Conservation (phyloP, 2,113 vertebrate species). For the Condylura cristata region DNA sequence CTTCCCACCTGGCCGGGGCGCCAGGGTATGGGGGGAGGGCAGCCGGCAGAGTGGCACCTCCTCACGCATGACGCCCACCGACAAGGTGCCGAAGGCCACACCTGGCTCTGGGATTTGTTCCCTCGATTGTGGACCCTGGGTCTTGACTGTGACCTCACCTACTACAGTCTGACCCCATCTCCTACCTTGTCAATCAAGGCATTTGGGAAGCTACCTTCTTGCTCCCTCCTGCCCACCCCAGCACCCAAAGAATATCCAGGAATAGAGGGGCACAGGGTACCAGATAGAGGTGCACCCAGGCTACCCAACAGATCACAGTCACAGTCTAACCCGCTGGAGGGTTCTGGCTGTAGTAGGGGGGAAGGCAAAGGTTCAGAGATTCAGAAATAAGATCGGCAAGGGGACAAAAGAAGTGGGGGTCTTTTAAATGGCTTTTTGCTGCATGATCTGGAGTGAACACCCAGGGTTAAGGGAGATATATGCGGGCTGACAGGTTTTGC, state of each 20-base stretch:
- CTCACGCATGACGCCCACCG: not conserved
- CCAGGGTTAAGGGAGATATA: not conserved
- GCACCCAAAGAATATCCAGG: not conserved
- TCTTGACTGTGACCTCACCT: not conserved
- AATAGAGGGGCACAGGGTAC: too few species aligned
- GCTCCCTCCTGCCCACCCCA: not conserved
- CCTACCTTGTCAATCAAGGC: not conserved
- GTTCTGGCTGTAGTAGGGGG: not conserved
- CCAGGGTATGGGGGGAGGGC: rapidly evolving
- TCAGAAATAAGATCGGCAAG: not conserved
- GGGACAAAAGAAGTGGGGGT: not conserved
- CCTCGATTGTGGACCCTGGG: rapidly evolving
- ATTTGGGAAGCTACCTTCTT: not conserved
- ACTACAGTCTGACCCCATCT: not conserved
- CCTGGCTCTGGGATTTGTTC: not conserved
- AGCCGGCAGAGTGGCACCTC: not conserved
- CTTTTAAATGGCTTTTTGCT: not conserved
- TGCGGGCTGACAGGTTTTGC: not conserved
- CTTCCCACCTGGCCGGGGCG: not conserved
- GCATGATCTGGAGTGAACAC: rapidly evolving
- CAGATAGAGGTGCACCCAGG: not conserved
- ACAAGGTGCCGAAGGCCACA: not conserved
- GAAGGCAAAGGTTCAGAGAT: not conserved
- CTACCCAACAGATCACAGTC: rapidly evolving
- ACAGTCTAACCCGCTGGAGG: not conserved